Conservation (phyloP, 2,113 vertebrate genomes). For the Sula dactylatra region DNA sequence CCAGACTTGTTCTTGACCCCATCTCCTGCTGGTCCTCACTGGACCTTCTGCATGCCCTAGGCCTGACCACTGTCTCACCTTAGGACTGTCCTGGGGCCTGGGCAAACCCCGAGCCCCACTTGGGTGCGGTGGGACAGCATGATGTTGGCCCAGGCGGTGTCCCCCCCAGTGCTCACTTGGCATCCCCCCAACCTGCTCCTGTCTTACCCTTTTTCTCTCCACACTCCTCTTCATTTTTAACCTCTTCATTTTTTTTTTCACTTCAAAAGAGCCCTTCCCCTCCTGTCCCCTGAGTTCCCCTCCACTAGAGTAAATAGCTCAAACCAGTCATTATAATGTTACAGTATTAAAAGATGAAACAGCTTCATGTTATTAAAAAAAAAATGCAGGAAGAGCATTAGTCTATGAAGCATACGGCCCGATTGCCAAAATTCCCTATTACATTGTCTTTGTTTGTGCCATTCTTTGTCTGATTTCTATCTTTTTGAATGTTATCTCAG, state of each 20-base stretch:
- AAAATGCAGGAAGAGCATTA: not conserved
- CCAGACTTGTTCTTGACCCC: not conserved
- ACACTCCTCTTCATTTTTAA: not conserved
- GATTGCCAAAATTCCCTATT: not conserved
- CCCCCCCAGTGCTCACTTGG: rapidly evolving
- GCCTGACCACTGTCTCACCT: not conserved
- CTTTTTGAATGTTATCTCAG: not conserved
- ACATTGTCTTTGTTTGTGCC: not conserved
- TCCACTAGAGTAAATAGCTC: not conserved
- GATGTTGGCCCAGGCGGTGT: not conserved
- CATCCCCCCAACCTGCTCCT: not conserved
- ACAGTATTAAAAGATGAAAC: not conserved
- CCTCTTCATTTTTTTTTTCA: not conserved
- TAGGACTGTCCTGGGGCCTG: not conserved
- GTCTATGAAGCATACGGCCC: rapidly evolving
- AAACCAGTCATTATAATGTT: not conserved
- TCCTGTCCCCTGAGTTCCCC: not conserved
- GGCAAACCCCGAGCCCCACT: rapidly evolving
- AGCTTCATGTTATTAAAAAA: not conserved
- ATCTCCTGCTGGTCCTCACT: not conserved
- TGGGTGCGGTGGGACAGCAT: not conserved
- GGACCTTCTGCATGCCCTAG: not conserved
- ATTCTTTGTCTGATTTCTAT: not conserved
- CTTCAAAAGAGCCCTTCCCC: not conserved
- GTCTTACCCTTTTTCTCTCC: not conserved